Percentiles rank a stretch among this genome's conserved stretches.
Conservation (phyloP, 2,888 invertebrate species). For the Cyaniris semiargus region DNA sequence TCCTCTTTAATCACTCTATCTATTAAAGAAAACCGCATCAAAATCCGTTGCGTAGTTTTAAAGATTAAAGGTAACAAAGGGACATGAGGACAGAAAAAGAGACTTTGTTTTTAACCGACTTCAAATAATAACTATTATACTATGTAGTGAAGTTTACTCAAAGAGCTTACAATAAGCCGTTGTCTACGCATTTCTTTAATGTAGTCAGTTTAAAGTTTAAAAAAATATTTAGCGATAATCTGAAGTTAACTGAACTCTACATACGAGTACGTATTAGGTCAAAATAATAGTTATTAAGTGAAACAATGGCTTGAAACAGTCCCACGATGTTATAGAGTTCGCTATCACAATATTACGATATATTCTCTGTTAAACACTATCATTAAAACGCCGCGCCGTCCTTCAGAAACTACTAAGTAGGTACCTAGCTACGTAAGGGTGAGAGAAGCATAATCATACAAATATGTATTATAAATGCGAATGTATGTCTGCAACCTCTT, state of each 20-base stretch:
- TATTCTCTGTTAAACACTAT: background rate
- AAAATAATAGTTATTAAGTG: background rate
- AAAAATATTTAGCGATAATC: background rate
- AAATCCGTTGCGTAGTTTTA: too few relatives aligned
- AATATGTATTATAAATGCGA: too few relatives aligned
- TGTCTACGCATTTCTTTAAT: background rate
- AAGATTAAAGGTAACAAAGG: too few relatives aligned
- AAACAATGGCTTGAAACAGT: slow-evolving; percentile 19
- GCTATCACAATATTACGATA: slow-evolving; percentile 2
- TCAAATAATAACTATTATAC: too few relatives aligned
- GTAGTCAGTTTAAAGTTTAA: background rate
- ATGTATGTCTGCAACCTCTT: too few relatives aligned
- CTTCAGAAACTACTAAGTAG: background rate
- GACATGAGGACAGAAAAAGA: too few relatives aligned
- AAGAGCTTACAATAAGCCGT: background rate
- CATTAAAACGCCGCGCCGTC: background rate
- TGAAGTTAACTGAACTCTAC: slow-evolving; percentile 1
- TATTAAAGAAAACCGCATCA: too few relatives aligned
- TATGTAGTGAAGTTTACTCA: too few relatives aligned
- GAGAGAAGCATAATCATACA: too few relatives aligned
- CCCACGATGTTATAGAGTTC: slow-evolving; percentile 20
- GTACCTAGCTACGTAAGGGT: background rate
- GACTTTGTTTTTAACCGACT: too few relatives aligned
- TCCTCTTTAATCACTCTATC: too few relatives aligned
- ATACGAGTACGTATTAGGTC: slow-evolving; percentile 3